Evolutionary conservation across 2,113 vertebrate species (phyloP).

Genomic region (Nannospalax galili): DNA sequence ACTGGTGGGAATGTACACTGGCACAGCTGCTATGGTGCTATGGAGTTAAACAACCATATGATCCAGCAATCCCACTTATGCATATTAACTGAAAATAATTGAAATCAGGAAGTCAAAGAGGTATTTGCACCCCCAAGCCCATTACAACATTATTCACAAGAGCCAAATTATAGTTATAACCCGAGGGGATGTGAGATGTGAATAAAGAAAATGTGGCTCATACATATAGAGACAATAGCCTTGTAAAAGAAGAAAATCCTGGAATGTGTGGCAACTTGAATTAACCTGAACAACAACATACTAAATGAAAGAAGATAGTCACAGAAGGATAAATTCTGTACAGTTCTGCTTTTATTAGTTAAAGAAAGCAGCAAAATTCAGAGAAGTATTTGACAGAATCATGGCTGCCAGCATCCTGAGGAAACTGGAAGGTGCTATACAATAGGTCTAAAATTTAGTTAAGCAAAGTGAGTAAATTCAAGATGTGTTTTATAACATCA

Average conservation of each 20-base stretch:
- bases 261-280: not conserved
- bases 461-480: not conserved
- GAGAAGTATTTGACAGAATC: not conserved
- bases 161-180: not conserved
- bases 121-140: not conserved
- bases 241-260: not conserved
- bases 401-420: not conserved
- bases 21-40: not conserved
- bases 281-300: not conserved
- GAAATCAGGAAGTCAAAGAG: conserved; percentile 3
- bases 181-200: not conserved
- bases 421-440: not conserved
- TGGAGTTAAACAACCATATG: not conserved
- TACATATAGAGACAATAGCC: not conserved
- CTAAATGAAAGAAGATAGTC: not conserved
- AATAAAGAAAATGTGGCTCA: not conserved
- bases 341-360: not conserved
- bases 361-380: conserved; percentile 12
- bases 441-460: not conserved
- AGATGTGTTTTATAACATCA: not conserved
- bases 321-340: not conserved
- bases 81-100: not conserved
- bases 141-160: not conserved
- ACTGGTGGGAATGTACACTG: not conserved
- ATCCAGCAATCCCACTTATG: not conserved